Percentiles rank a stretch among this genome's conserved stretches.
Evolutionary conservation across 2,888 invertebrate species (phyloP).

Genomic region (Neoitamus cyanurus): DNA sequence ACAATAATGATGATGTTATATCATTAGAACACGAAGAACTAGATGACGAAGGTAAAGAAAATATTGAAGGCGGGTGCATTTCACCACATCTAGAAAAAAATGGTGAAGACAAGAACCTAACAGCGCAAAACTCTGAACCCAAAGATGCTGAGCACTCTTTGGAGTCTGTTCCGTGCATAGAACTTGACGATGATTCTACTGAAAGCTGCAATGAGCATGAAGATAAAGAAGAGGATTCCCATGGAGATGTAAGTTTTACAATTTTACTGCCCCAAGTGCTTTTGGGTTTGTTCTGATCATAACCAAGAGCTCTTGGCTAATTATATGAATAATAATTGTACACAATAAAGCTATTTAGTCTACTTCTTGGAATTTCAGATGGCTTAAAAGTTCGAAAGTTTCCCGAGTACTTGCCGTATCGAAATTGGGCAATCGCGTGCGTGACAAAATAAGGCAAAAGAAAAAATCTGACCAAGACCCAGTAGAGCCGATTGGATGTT

Average conservation of each 20-base stretch:
- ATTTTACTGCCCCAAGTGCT: neutral
- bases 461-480: constrained; percentile 56
- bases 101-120: neutral
- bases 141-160: constrained; percentile 11
- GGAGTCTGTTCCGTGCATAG: constrained; percentile 43
- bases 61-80: constrained; percentile 57
- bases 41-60: constrained; percentile 64
- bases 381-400: constrained; percentile 72
- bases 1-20: constrained; percentile 63
- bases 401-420: constrained; percentile 70
- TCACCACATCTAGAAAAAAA: neutral
- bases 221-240: neutral
- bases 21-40: constrained; percentile 65
- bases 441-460: constrained; percentile 70
- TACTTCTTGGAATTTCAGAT: constrained; percentile 71
- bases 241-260: neutral
- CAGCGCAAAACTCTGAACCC: neutral
- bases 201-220: constrained; percentile 53
- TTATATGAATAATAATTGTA: constrained; percentile 9
- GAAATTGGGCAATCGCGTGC: constrained; percentile 71
- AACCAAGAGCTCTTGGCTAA: constrained; percentile 30
- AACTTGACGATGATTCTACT: constrained; percentile 55
- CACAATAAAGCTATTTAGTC: constrained; percentile 49
- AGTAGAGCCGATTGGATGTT: constrained; percentile 53
- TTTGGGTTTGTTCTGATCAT: neutral